Base-by-base conservation (phyloP, 2,888 invertebrate species). In the Drosophila ustulata region DNA sequence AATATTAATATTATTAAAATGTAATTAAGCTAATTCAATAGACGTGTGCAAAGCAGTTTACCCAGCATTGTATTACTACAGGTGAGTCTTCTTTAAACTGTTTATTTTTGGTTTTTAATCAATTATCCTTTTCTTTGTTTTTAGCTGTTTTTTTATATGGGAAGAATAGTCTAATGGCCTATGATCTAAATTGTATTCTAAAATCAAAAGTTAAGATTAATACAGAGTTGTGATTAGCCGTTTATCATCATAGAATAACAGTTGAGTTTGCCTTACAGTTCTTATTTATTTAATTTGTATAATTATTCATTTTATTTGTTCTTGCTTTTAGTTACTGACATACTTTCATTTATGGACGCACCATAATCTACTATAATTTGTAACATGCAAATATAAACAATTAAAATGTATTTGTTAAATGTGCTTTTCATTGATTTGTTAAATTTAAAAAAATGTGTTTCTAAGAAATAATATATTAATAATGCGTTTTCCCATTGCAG, bases 401-500 rank as follows among this genome's bases (percentile, higher is more conserved):
- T 41, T 41, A 3, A 3, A 41, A 18, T 7, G 18, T 18, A 18
- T 18, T 3, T 41, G 0, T 13, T 13, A 30, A 61, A 61, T 37
- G 39, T 49, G 28, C 4, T 39, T 37, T 30, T 30, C 3, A 30
- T 47, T 47, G 30, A n/a, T 11, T 45, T 30, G 30, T 32, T 55
- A n/a, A 32, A 0, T 30, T 13, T 2, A 9, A 13, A 50, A 18
- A 23, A 2, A 3, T n/a, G 25, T 50, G n/a, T 0, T 6, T 32
- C 30, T 32, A 2, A 7, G 4, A 4, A 11, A 9, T 3, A 0
- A 26, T 4, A 18, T 30, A n/a, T n/a, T 51, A 23, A 23, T 51
- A 28, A 47, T 25, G 4, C 4, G 1, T 8, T 4, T 6, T 49
- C 0, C 39, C 23, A 6, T 81, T 82, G 8, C 71, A 82, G 85